Evolutionary conservation across 2,113 vertebrate species (phyloP), one percentile per base, ranked within the genome.

Genomic region (Mesitornis unicolor): DNA sequence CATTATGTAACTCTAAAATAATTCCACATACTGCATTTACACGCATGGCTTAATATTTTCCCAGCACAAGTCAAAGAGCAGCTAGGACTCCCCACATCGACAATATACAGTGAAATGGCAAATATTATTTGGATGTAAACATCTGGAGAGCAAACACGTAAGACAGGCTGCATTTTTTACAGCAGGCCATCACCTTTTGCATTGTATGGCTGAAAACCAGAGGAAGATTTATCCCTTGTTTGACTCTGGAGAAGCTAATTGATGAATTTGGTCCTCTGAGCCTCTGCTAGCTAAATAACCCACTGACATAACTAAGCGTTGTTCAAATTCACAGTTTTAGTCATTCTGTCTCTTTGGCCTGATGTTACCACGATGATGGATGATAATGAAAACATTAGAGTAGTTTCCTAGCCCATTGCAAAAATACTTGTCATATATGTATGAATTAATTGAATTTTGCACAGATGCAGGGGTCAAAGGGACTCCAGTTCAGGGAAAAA

Each of bases 371-470:
- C 43, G 31, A 57, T 68, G 67, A 93, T 51, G 80, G 59, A 87
- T 92, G 63, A 82, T 68, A 87, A 63, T 87, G 50, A 89, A 87
- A 87, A 76, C 43, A 45, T 81, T 77, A 80, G 71, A 93, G 74
- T 61, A 0, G 45, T 82, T 92, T 92, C 56, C 56, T 87, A 54
- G 74, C 33, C 69, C 71, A 59, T 93, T 94, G 85, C 89, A 89
- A 92, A 91, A 91, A 79, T 42, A n/a, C 22, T 90, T 90, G 84
- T 90, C 69, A 13, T 26, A 70, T 38, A 76, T 26, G 48, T 82
- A 53, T 13, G 16, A 87, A 85, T 90, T 96, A 93, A 96, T 75
- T 89, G 20, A 83, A 70, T 87, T 96, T 94, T 90, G 43, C 78
- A 65, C 78, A 92, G 83, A 74, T 85, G 91, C 21, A 24, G 59